Percentiles rank a stretch among this genome's conserved stretches.
These are phyloP conservation scores for Zosterops lateralis DNA, from an alignment of 2,113 vertebrate species.

Conservation along the genomic window DNA sequence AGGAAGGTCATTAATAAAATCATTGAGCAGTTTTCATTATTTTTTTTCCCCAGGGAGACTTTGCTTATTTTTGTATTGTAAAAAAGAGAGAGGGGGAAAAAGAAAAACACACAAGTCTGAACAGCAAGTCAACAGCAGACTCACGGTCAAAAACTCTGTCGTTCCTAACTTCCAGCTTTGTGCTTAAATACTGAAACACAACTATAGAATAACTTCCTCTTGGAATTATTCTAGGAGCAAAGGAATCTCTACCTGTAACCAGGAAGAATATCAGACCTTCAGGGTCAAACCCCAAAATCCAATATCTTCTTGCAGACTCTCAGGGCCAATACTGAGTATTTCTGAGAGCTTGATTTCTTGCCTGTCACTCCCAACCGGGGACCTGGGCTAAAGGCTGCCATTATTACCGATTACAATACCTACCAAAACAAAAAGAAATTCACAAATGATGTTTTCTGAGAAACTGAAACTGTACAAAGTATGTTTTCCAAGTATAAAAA, in stretches of 20 bases:
- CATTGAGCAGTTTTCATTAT: not conserved
- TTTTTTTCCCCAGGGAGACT: not conserved
- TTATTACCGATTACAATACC: not conserved
- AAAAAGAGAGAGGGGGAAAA: not conserved
- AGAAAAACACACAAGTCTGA: not conserved
- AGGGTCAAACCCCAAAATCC: not conserved
- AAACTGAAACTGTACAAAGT: not conserved
- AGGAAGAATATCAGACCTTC: conserved; percentile 19
- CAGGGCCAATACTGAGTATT: not conserved
- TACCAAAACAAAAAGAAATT: conserved; percentile 18
- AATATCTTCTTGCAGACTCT: not conserved
- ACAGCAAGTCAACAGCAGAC: not conserved
- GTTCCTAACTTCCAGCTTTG: not conserved
- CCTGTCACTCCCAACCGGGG: not conserved
- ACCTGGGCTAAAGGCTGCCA: not conserved
- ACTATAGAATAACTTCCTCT: not conserved
- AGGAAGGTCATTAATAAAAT: not conserved
- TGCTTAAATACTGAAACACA: not conserved
- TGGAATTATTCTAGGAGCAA: conserved; percentile 26
- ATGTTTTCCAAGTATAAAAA: not conserved
- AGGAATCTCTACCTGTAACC: not conserved
- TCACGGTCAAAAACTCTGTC: not conserved
- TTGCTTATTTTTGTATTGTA: not conserved
- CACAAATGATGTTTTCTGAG: not conserved
- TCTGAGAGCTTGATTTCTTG: conserved; percentile 13